Base-by-base conservation (phyloP, 2,113 vertebrate species). In the Myodes glareolus region DNA sequence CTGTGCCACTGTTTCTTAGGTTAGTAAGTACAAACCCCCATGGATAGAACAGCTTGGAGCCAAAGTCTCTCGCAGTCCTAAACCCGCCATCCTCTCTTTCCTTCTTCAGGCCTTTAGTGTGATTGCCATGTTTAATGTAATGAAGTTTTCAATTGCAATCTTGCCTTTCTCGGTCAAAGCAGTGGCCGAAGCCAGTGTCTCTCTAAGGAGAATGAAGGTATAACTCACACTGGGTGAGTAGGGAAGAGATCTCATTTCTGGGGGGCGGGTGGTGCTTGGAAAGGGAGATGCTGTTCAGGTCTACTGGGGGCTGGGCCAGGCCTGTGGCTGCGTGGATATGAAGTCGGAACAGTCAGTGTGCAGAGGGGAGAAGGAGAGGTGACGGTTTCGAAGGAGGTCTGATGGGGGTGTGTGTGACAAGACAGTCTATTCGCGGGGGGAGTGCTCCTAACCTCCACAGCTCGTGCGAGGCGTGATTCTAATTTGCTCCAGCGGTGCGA, bases 111-210 rank as follows among this genome's bases (percentile, higher is more conserved):
- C 98, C 5, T 99, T 99, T 82, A 99, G 98, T 45, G 98, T 99
- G 93, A 99, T 99, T 10, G 98, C 98, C 94, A 98, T 99, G 97
- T 99, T 99, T 97, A 99, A 99, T 87, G 97, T 98, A 88, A 98
- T 99, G 99, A 98, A 98, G 97, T 98, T 99, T 97, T 97, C 98
- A 16, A 95, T 99, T 68, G 96, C 97, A 76, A 25, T 99, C 21
- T 95, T 99, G 91, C 99, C 98, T 13, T 99, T 98, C 92, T 98
- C 98, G 0, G 97, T 99, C 84, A 99, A 98, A 97, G 97, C 98
- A 21, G 31, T 97, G n/a, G 98, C 98, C 0, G 98, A 99, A 96
- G 98, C 98, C 42, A 98, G 86, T 47, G 98, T 99, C 47, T 98
- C 98, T 68, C 94, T 99, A 36, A 85, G 76, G 89, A 98, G 98